Evolutionary conservation across 2,113 vertebrate species (phyloP), one percentile per base, ranked within the genome.

Genomic region (Pterocles gutturalis): DNA sequence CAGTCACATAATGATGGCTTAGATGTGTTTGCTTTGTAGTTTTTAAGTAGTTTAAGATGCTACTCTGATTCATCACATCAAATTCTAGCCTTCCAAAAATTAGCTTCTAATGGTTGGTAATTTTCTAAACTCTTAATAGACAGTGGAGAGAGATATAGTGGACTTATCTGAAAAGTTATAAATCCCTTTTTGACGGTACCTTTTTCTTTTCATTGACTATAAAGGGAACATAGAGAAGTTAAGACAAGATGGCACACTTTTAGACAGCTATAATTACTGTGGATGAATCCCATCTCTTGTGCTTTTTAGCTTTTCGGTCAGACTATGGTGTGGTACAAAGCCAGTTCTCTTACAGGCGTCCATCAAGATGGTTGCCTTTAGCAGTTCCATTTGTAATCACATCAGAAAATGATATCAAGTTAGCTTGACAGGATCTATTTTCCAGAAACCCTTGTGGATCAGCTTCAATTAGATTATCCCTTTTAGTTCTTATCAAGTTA

Each of bases 401-500:
- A 96, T 96, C 95, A 96, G 91, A 95, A 96, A 80, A 86, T 54
- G 25, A 62, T 91, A 96, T 96, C 69, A 94, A 28, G 85, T 97
- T 97, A 94, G 69, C 76, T 61, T 93, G 92, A 90, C 88, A 95
- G 90, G 89, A 97, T 96, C 90, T 95, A 38, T 76, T 94, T 95
- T 96, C 94, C 90, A 92, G 94, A 96, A 95, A 91, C 69, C 65
- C 65, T 79, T 61, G 60, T 90, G 90, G 69, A 76, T 89, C 83
- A 75, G 64, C 72, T 89, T 93, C 89, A 93, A 97, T 95, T 67
- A 64, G 45, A 60, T 97, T 95, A 87, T 81, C 13, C 34, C 67
- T 96, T 96, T 96, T 90, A 92, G 88, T 87, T 94, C 80, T 94
- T 95, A 96, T 97, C 92, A 78, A 60, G 79, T 95, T 96, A 95